Conservation (phyloP, 2,797 vertebrate species). For the Anas bahamensis region DNA sequence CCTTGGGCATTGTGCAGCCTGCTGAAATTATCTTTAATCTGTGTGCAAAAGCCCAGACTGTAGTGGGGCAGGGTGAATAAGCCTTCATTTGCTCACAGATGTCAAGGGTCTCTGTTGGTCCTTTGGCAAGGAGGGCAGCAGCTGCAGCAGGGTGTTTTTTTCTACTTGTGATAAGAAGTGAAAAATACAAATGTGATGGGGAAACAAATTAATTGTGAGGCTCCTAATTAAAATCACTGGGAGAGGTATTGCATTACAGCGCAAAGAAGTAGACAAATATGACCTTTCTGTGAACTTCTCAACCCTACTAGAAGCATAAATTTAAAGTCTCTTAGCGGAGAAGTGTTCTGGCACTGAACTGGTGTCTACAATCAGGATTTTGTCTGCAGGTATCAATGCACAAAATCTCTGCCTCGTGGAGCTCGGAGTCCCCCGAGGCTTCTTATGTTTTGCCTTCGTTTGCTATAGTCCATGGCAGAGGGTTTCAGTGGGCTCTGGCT, state of each 20-base stretch:
- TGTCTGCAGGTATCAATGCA: slow-evolving; percentile 77
- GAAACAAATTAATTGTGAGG: slow-evolving; percentile 55
- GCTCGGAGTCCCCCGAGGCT: slow-evolving; percentile 42
- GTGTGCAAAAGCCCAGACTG: neutral
- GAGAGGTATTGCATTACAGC: slow-evolving; percentile 63
- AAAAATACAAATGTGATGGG: neutral
- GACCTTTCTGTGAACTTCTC: slow-evolving; percentile 74
- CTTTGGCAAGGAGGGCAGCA: neutral
- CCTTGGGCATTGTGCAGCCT: neutral
- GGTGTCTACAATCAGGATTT: slow-evolving; percentile 82
- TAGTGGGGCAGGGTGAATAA: neutral
- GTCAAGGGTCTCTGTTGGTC: neutral
- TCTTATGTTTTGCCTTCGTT: slow-evolving; percentile 67
- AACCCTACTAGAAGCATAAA: slow-evolving; percentile 64
- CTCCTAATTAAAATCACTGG: slow-evolving; percentile 59
- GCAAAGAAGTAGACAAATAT: slow-evolving; percentile 53
- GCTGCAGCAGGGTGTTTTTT: neutral
- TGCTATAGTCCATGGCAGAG: slow-evolving; percentile 47
- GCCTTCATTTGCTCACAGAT: neutral
- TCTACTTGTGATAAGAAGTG: neutral
- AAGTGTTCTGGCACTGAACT: slow-evolving; percentile 65
- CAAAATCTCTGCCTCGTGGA: slow-evolving; percentile 71
- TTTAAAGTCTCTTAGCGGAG: slow-evolving; percentile 61
- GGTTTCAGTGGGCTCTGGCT: slow-evolving; percentile 42
- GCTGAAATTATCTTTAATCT: neutral